Base-by-base conservation (phyloP, 2,888 invertebrate species). In the Deilephila elpenor region DNA sequence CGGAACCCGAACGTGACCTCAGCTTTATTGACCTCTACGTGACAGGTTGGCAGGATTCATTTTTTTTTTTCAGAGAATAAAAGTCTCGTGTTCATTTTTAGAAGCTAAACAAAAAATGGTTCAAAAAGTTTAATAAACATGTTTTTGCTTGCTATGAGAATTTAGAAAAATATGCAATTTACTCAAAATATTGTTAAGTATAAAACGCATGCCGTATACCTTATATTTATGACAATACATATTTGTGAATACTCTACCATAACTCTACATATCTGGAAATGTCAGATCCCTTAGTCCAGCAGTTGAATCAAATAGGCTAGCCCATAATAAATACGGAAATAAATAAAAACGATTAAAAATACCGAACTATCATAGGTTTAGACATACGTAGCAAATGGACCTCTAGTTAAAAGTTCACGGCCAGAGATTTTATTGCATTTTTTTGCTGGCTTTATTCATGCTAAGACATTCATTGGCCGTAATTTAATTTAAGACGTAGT, bases 1-100 rank as follows among this genome's bases (percentile, higher is more conserved):
- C 92, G 93, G 93, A 93, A 92, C 91, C 88, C 83, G 82, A 73
- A 75, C 82, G 82, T 86, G 91, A 91, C 92, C 91, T 93, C 89
- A 87, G 78, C 80, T 83, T 74, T 74, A 72, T 75, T 75, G 77
- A 78, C 79, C 79, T 80, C 73, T 53, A 67, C 62, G 34, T 73
- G 61, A 71, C 73, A 73, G 67, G 44, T 56, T 72, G 64, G 19
- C 59, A 56, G n/a, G 59, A 59, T 59, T 37, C 5, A 67, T 59
- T 44, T 67, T 20, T 34, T 37, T 67, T 73, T 67, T 56, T 51
- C 32, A 62, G 20, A 29, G 56, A 64, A n/a, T 72, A 56, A 64
- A 25, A 64, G 17, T 20, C 34, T 3, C 53, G 44, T 56, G 32
- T 25, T 64, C 56, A 14, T 62, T 20, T 20, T 67, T 37, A n/a